Percentiles rank a stretch among this genome's conserved stretches.
phyloP scores from a whole-genome alignment of 2,113 vertebrate genomes.

The Clarias batrachus region DNA sequence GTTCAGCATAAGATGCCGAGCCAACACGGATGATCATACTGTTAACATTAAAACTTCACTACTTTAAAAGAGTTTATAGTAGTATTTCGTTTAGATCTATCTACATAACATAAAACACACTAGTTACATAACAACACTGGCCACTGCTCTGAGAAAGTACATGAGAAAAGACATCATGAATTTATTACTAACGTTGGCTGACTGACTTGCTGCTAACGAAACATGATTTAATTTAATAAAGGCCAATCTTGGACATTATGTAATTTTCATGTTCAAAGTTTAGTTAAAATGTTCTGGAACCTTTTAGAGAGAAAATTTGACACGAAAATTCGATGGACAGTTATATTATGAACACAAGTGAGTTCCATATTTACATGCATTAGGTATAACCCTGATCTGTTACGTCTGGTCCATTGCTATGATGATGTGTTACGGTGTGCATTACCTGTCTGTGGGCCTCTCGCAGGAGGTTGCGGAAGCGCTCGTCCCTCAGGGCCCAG shows the following conservation, averaged over 20 bases:
- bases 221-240: not conserved
- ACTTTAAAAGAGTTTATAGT: not conserved
- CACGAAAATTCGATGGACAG: not conserved
- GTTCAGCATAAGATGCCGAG: not conserved
- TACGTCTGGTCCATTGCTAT: not conserved
- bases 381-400: not conserved
- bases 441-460: conserved; percentile 96
- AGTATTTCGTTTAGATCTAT: not conserved
- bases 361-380: not conserved
- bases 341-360: not conserved
- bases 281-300: not conserved
- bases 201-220: not conserved
- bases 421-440: not conserved
- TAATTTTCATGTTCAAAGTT: not conserved
- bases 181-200: not conserved
- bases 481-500: conserved; percentile 91
- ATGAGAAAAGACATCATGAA: not conserved
- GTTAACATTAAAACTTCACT: not conserved
- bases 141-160: not conserved
- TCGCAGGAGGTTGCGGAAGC: conserved; percentile 83
- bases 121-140: not conserved
- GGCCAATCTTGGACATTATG: not conserved
- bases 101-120: not conserved
- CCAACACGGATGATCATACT: not conserved
- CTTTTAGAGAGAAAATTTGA: not conserved